Percentiles rank a stretch among this genome's conserved stretches.
phyloP scores from a whole-genome alignment of 2,113 vertebrate genomes.

The Ochotona princeps region DNA sequence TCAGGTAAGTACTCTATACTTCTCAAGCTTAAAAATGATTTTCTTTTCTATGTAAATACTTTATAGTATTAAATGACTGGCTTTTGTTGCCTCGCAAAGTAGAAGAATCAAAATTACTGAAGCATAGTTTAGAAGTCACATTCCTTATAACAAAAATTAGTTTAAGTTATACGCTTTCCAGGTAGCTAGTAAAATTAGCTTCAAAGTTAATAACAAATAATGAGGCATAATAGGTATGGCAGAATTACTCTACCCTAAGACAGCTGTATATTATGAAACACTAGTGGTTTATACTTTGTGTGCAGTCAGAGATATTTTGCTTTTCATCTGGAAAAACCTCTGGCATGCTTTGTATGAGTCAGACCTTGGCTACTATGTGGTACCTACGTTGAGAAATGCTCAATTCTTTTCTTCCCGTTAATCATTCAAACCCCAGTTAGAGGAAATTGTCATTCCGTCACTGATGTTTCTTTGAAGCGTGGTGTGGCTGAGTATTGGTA shows the following conservation, averaged over 20 bases:
- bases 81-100: constrained; percentile 33
- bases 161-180: neutral
- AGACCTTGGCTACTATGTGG: neutral
- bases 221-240: neutral
- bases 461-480: neutral
- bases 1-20: neutral
- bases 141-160: neutral
- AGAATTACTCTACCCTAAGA: neutral
- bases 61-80: constrained; percentile 19
- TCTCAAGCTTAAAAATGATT: neutral
- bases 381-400: neutral
- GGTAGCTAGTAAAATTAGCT: neutral
- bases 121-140: constrained; percentile 19
- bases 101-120: neutral
- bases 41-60: constrained; percentile 41
- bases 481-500: neutral
- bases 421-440: neutral
- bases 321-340: neutral
- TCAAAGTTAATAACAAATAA: constrained; percentile 41
- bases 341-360: neutral
- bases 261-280: neutral
- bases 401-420: neutral
- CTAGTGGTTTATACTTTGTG: neutral
- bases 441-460: neutral
- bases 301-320: neutral